Evolutionary conservation across 2,113 vertebrate genomes (phyloP).

Genomic region (Barbus barbus): DNA sequence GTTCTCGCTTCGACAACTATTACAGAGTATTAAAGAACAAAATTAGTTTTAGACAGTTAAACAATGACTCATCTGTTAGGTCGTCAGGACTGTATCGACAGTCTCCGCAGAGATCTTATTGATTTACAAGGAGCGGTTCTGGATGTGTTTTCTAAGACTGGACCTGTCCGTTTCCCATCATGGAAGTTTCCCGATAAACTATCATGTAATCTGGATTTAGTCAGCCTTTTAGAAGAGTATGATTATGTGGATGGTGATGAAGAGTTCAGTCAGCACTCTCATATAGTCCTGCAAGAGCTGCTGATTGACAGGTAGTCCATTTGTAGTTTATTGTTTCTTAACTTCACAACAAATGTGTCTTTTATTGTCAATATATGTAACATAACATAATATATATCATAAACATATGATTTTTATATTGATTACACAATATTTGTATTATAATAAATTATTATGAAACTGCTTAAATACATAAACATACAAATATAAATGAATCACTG

Average conservation of each 20-base stretch:
- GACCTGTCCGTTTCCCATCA: conserved; percentile 80
- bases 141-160: conserved; percentile 83
- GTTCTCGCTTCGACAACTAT: neutral
- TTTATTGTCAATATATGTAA: too few species aligned
- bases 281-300: conserved; percentile 87
- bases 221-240: conserved; percentile 81
- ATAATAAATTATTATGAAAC: too few species aligned
- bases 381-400: too few species aligned
- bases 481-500: too few species aligned
- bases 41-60: neutral
- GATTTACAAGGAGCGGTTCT: conserved; percentile 86
- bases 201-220: conserved; percentile 86
- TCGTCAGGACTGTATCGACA: conserved; percentile 83
- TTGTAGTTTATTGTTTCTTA: too few species aligned
- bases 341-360: too few species aligned
- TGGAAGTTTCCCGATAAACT: conserved; percentile 93
- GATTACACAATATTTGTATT: too few species aligned
- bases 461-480: too few species aligned
- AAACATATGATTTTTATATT: too few species aligned
- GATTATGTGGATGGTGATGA: conserved; percentile 78
- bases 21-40: neutral
- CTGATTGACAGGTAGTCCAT: conserved; percentile 91
- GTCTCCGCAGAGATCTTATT: conserved; percentile 84
- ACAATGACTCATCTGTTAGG: conserved; percentile 76
- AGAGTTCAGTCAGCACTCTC: conserved; percentile 84